A percentile compares a stretch with the other conserved stretches of the same genome.
Evolutionary conservation across 2,888 invertebrate genomes (phyloP).

Genomic region (Xylota segnis): DNA sequence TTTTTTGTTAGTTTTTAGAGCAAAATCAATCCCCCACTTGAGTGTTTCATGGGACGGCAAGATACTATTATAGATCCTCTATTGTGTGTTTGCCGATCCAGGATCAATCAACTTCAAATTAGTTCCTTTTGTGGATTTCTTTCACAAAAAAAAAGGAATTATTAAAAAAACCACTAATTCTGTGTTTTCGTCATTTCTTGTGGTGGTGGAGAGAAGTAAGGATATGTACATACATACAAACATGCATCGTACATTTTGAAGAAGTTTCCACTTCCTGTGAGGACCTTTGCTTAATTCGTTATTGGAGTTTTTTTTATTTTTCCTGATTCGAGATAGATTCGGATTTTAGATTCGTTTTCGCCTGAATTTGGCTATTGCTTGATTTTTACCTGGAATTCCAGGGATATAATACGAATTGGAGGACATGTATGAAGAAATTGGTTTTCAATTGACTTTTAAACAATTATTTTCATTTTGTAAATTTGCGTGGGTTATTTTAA

Average conservation of each 20-base stretch:
- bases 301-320: slow-evolving; percentile 27
- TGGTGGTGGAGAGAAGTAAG: slow-evolving; percentile 37
- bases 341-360: not conserved
- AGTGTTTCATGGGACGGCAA: slow-evolving; percentile 22
- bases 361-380: slow-evolving; percentile 28
- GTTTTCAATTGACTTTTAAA: slow-evolving; percentile 53
- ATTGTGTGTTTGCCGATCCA: slow-evolving; percentile 59
- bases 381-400: slow-evolving; percentile 42
- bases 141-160: no score
- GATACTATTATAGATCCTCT: slow-evolving; percentile 32
- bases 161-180: slow-evolving; percentile 71
- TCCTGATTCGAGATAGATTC: slow-evolving; percentile 47
- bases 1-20: slow-evolving; percentile 41
- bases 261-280: slow-evolving; percentile 70
- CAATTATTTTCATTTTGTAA: slow-evolving; percentile 1
- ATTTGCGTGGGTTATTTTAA: slow-evolving; percentile 24
- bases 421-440: slow-evolving; percentile 31
- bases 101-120: slow-evolving; percentile 74
- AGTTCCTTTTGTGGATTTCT: slow-evolving; percentile 65
- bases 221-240: slow-evolving; percentile 1
- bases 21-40: slow-evolving; percentile 70
- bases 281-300: slow-evolving; percentile 57
- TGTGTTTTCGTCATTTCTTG: slow-evolving; percentile 23
- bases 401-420: slow-evolving; percentile 32
- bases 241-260: slow-evolving; percentile 47